Conservation (phyloP, 2,888 invertebrate species). For the Cosmorhoe ocellata region DNA sequence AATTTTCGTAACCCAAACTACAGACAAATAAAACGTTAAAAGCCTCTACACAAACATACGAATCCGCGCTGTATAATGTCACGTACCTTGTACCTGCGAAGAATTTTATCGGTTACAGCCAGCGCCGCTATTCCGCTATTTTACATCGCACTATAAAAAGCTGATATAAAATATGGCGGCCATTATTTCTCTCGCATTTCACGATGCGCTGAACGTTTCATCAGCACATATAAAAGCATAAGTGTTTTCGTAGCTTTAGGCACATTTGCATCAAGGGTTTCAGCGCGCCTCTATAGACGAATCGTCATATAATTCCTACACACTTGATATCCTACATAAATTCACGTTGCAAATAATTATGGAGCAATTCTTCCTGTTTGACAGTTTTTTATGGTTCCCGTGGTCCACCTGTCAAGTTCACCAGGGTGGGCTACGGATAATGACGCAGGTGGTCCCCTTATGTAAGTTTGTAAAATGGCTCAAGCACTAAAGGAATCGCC, state of each 20-base stretch:
- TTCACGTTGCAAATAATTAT: too few relatives aligned
- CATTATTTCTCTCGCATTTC: slow-evolving; percentile 21
- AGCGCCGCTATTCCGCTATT: slow-evolving; percentile 1
- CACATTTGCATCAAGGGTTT: background rate
- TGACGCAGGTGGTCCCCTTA: too few relatives aligned
- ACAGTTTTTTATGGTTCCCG: too few relatives aligned
- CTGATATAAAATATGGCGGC: slow-evolving; percentile 15
- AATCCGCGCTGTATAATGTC: slow-evolving; percentile 4
- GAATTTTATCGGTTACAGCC: slow-evolving; percentile 13
- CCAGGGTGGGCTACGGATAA: too few relatives aligned
- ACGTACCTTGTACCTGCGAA: slow-evolving; percentile 2
- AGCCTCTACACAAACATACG: slow-evolving; percentile 4
- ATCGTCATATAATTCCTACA: too few relatives aligned
- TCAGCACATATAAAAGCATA: slow-evolving; percentile 12
- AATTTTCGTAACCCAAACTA: background rate
- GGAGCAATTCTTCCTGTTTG: too few relatives aligned
- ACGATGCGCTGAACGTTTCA: slow-evolving; percentile 21
- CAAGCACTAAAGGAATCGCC: too few relatives aligned
- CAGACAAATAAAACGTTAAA: background rate
- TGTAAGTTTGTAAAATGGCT: too few relatives aligned
- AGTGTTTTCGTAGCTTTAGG: slow-evolving; percentile 4
- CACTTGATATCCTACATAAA: too few relatives aligned
- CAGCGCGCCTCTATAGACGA: too few relatives aligned
- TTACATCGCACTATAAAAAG: slow-evolving; percentile 14
- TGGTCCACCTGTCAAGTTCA: too few relatives aligned